Base-by-base conservation (phyloP, 2,113 vertebrate genomes). In the Tonatia bakeri region DNA sequence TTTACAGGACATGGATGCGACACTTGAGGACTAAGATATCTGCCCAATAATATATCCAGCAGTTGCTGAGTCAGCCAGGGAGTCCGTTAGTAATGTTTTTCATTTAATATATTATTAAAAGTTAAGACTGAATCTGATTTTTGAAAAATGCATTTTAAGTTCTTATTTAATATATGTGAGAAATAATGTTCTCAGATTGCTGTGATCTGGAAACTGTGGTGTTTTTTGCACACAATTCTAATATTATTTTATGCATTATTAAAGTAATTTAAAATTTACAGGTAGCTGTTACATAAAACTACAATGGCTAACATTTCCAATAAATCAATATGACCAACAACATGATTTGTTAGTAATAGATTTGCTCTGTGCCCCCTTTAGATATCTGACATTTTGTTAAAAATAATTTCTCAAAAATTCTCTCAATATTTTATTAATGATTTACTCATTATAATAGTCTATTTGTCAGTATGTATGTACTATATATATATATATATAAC, bases 111-210 rank as follows among this genome's bases (percentile, higher is more conserved):
- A 79, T 61, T 79, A 7, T 64, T 24, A 87, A 91, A 85, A 89
- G 26, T n/a, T n/a, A 64, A 28, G 59, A 5, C 6, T 73, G 8
- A 56, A 1, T 72, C 40, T 92, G 36, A 54, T 54, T 54, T 54
- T 54, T 54, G 52, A 54, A 54, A 54, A 54, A 7, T 54, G 17
- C 52, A 54, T 54, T 19, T 54, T 54, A 54, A 54, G 52, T 54
- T 52, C 50, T 52, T 54, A 54, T 54, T 54, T 54, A 89, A 65
- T 31, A 20, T 61, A 85, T 84, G 72, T 70, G 45, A 87, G 31
- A 94, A 95, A 95, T 43, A 90, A 31, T 88, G 5, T 85, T 81
- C 4, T 96, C 33, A 94, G 36, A 56, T n/a, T 50, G 16, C n/a
- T 47, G 26, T 59, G 19, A 84, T 65, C 13, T 87, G 17, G 36